Conservation (phyloP, 2,888 invertebrate species). For the Ischnus inquisitorius region DNA sequence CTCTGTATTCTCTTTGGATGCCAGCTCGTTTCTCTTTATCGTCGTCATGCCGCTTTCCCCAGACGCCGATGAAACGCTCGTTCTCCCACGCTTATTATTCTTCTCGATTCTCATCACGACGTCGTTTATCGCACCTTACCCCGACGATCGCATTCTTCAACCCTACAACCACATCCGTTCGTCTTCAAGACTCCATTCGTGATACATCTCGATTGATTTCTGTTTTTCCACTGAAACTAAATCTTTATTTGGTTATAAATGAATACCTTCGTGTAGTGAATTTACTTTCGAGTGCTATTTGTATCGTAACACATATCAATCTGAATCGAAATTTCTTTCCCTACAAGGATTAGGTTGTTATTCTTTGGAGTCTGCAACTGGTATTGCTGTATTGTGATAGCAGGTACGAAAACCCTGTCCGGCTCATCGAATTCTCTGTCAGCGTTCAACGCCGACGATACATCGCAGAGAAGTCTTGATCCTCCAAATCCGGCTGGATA, state of each 20-base stretch:
- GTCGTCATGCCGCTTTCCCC: conserved; percentile 49
- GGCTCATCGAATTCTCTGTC: conserved; percentile 15
- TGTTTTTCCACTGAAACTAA: not conserved
- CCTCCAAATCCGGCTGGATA: conserved; percentile 42
- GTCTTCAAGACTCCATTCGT: not conserved
- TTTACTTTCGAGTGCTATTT: not conserved
- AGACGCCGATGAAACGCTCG: conserved; percentile 2
- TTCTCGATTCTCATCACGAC: conserved; percentile 63
- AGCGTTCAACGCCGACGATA: conserved; percentile 1
- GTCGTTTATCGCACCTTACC: conserved; percentile 60
- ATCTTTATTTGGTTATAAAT: not conserved
- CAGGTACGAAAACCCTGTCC: conserved; percentile 10
- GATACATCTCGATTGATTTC: not conserved
- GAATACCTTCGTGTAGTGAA: not conserved
- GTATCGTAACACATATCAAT: not conserved
- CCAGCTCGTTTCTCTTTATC: conserved; percentile 44
- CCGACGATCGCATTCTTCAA: conserved; percentile 49
- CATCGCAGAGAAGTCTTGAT: conserved; percentile 14
- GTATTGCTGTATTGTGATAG: conserved; percentile 11
- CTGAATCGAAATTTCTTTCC: not conserved
- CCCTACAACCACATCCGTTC: conserved; percentile 25
- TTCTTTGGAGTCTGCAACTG: not conserved
- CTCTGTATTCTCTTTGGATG: conserved; percentile 27
- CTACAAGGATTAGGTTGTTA: not conserved
- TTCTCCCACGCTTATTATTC: conserved; percentile 13